Base-by-base conservation (phyloP, 2,113 vertebrate genomes). In the Motacilla tschutschensis region DNA sequence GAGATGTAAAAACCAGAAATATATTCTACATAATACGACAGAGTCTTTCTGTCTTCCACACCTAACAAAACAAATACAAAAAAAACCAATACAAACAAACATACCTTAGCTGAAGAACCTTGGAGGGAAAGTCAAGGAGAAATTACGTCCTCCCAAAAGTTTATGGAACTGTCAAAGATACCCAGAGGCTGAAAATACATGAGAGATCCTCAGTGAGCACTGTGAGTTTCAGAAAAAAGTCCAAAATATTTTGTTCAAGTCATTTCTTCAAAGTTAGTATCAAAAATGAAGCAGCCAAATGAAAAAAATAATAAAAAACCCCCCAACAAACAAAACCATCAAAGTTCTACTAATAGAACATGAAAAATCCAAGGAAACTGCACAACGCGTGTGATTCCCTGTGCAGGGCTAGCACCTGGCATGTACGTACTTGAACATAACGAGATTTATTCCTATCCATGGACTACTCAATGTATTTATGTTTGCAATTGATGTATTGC, bases 401-500 rank as follows among this genome's bases (percentile, higher is more conserved):
- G 22, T 38, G 44, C 57, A 71, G 41, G 44, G 29, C 53, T 77
- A 77, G 78, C 35, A 29, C 21, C 31, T 29, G 54, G 33, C 51
- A 41, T 38, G 36, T 33, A 71, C 0, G 0, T 66, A 74, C 58
- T 53, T 67, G 46, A 73, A 79, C 0, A 1, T 60, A 75, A 36
- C 43, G 65, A n/a, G 31, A 63, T 71, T 66, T 87, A 77, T 87
- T 63, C 69, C 73, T 41, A 43, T 41, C 62, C 50, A 54, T 48
- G 73, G 44, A 33, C 82, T 74, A 38, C 75, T 82, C 26, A 10
- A 22, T 57, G 48, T 89, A 83, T 92, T 94, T 87, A 93, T 93
- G 29, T 62, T 74, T 65, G 73, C n/a, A 80, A 80, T 2, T 74
- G 46, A 66, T 51, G 22, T 71, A 17, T 89, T 95, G 58, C 88